Conservation (phyloP, 2,888 invertebrate genomes). For the Drosophila nr. perissopoda region DNA sequence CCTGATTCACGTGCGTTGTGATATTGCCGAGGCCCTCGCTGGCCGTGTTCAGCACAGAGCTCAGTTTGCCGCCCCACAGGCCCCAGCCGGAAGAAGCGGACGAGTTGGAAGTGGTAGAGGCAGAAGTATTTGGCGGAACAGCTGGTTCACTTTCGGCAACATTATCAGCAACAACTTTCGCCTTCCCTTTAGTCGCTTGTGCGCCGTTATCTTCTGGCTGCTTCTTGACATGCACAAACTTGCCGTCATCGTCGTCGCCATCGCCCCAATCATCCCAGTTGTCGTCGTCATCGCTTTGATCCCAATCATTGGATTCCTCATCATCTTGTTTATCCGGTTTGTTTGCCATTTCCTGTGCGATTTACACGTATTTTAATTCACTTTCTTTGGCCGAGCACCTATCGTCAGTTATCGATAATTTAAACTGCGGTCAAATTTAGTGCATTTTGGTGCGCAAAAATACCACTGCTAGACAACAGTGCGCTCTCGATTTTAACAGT, state of each 20-base stretch:
- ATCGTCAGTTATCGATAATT: slow-evolving; percentile 26
- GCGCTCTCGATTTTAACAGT: neutral
- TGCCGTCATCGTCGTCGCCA: slow-evolving; percentile 76
- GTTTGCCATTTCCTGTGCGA: slow-evolving; percentile 42
- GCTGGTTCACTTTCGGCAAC: slow-evolving; percentile 4
- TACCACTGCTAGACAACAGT: slow-evolving; percentile 9
- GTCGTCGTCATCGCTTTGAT: slow-evolving; percentile 76
- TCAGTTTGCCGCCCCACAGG: slow-evolving; percentile 90
- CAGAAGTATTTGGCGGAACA: slow-evolving; percentile 3
- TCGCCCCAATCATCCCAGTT: slow-evolving; percentile 83
- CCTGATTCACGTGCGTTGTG: slow-evolving; percentile 92
- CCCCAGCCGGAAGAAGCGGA: slow-evolving; percentile 73
- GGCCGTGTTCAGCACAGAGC: slow-evolving; percentile 91
- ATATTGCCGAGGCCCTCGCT: slow-evolving; percentile 91
- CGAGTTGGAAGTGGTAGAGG: slow-evolving; percentile 8
- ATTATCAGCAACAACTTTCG: neutral
- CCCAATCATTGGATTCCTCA: slow-evolving; percentile 65
- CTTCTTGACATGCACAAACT: slow-evolving; percentile 60
- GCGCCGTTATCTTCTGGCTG: slow-evolving; percentile 34
- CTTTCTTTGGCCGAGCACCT: slow-evolving; percentile 4
- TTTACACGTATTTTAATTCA: slow-evolving; percentile 51
- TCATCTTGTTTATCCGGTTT: slow-evolving; percentile 45
- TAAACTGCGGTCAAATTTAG: slow-evolving; percentile 6
- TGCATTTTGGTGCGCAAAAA: slow-evolving; percentile 13
- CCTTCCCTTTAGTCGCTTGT: slow-evolving; percentile 21